Base-by-base conservation (phyloP, 2,888 invertebrate genomes). In the Meliscaeva auricollis region DNA sequence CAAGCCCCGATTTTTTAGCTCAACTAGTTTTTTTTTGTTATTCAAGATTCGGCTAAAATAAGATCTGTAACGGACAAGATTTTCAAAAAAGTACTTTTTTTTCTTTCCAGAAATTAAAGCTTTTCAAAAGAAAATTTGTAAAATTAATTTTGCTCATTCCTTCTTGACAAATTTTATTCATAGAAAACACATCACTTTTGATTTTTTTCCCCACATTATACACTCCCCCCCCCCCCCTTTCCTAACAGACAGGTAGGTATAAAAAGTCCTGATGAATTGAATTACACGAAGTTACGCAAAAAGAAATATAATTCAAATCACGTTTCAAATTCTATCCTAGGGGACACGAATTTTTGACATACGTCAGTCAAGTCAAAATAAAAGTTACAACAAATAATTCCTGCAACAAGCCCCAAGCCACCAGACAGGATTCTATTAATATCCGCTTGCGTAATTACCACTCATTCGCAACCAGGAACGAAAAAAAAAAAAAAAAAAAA, bases 371-470 rank as follows among this genome's bases (percentile, higher is more conserved):
- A 60, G 38, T 30, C 38, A 64, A 62, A 54, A 72, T 52, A 38
- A 73, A 74, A 73, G 58, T 41, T 44, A 15, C 58, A 32, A 60
- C 70, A 20, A 52, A 46, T 54, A 54, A 66, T 50, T 62, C 68
- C 30, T 9, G 26, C 52, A 73, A 75, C 75, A 72, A 80, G 46
- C 32, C 76, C 72, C 20, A 50, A 35, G 35, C 48, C 68, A 50
- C 48, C 68, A 85, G 80, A 76, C 85, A 85, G 85, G 64, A 85
- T 85, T 85, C 85, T 85, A 85, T 85, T 85, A 85, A 85, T 85
- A 85, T 85, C 85, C 85, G 85, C 81, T 85, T 72, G 81, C 81
- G 81, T 85, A 85, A 85, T 85, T 85, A 85, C 85, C 81, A 85
- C 85, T 85, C 85, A 81, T 85, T 85, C 81, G 81, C 81, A 85